A percentile compares a stretch with the other conserved stretches of the same genome.
These are phyloP conservation scores for Fratercula arctica DNA, from an alignment of 2,797 vertebrate species.

Conservation along the genomic window DNA sequence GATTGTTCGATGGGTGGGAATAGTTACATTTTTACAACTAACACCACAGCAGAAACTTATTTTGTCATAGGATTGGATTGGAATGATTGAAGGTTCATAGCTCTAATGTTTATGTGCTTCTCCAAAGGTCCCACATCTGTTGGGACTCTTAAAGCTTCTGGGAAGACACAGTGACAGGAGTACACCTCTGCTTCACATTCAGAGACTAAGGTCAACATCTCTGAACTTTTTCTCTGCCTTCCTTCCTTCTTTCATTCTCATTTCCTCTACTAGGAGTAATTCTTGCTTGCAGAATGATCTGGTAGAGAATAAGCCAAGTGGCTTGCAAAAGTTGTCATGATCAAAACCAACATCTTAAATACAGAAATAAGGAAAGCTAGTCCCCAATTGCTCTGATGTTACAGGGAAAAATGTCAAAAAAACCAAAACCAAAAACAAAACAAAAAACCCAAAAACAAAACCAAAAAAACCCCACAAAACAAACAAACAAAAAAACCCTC, in stretches of 20 bases:
- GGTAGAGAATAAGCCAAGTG: neutral
- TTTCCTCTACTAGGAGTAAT: neutral
- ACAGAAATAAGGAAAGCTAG: neutral
- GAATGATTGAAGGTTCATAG: neutral
- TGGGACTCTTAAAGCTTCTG: neutral
- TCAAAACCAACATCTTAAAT: neutral
- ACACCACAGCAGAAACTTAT: neutral
- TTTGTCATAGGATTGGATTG: neutral
- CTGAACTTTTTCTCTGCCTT: neutral
- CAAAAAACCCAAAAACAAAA: too few relatives aligned
- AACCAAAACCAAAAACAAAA: too few relatives aligned
- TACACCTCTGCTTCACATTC: neutral
- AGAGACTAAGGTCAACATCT: neutral
- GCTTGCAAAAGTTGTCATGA: neutral
- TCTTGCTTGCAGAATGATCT: neutral
- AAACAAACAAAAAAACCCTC: too few relatives aligned
- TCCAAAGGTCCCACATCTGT: neutral
- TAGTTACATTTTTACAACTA: neutral
- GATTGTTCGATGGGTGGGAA: fast-evolving
- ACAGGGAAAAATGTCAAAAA: neutral
- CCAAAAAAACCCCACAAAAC: too few relatives aligned
- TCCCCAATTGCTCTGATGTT: neutral
- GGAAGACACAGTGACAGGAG: neutral
- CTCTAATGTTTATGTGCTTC: neutral
- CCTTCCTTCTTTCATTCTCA: neutral